These are phyloP conservation scores for Rhyacophila evoluta DNA, from an alignment of 2,888 invertebrate species.

Conservation along the genomic window DNA sequence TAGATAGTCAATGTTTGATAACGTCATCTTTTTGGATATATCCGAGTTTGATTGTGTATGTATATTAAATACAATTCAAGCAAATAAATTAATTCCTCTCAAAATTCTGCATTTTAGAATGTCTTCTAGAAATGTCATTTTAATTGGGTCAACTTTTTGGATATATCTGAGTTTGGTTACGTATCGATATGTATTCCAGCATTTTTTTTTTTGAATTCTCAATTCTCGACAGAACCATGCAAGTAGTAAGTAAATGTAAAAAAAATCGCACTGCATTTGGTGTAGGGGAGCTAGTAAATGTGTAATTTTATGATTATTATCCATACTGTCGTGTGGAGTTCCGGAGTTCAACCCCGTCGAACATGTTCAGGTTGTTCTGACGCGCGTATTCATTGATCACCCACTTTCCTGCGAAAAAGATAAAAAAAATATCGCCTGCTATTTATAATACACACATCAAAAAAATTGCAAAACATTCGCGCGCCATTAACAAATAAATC, in stretches of 20 bases:
- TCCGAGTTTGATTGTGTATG: too few relatives aligned
- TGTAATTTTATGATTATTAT: slow-evolving; percentile 70
- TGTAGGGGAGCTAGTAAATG: background rate
- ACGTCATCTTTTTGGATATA: too few relatives aligned
- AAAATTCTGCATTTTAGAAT: too few relatives aligned
- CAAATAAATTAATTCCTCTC: too few relatives aligned
- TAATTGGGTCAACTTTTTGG: too few relatives aligned
- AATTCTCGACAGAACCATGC: background rate
- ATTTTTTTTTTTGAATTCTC: background rate
- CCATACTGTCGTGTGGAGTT: slow-evolving; percentile 85
- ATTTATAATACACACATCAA: slow-evolving; percentile 16
- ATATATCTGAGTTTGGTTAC: too few relatives aligned
- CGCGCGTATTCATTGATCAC: slow-evolving; percentile 81
- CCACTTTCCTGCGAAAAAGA: slow-evolving; percentile 74
- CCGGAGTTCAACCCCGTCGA: slow-evolving; percentile 80
- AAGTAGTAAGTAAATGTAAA: background rate
- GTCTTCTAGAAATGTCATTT: too few relatives aligned
- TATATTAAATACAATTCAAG: too few relatives aligned
- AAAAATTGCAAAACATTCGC: background rate
- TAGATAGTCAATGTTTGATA: too few relatives aligned
- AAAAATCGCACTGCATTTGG: slow-evolving; percentile 23
- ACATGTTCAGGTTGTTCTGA: slow-evolving; percentile 80
- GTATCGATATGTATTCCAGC: too few relatives aligned
- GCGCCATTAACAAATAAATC: too few relatives aligned
- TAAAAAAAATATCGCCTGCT: background rate